Conservation (phyloP, 2,888 invertebrate genomes). For the Allophyes oxyacanthae region DNA sequence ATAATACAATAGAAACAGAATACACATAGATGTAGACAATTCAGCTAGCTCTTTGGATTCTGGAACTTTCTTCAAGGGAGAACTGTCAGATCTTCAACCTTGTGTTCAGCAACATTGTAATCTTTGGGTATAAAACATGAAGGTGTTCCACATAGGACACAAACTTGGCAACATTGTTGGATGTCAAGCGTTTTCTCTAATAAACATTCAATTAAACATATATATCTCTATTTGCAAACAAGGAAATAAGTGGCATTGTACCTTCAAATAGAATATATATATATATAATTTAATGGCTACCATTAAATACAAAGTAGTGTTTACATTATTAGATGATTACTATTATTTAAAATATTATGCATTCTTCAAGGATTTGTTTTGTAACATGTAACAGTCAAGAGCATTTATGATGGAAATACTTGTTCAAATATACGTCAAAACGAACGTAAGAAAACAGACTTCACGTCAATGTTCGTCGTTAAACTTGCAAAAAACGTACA, state of each 20-base stretch:
- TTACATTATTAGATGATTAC: not conserved
- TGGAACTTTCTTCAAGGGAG: not conserved
- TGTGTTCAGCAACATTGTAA: not conserved
- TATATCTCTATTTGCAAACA: conserved; percentile 17
- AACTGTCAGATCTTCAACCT: not conserved
- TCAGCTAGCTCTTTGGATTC: not conserved
- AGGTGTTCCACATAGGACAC: not conserved
- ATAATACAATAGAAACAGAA: too few species aligned
- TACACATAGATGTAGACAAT: too few species aligned
- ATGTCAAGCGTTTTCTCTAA: conserved; percentile 36
- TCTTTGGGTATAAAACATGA: not conserved
- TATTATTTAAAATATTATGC: conserved; percentile 11
- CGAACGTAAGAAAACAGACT: conserved; percentile 32
- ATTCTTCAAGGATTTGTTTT: conserved; percentile 9
- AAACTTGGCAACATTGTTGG: conserved; percentile 25
- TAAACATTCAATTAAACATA: conserved; percentile 45
- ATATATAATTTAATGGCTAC: too few species aligned
- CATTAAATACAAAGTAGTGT: not conserved
- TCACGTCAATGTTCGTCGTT: conserved; percentile 42
- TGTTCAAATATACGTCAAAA: conserved; percentile 18
- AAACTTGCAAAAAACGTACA: conserved; percentile 37
- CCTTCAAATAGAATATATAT: conserved; percentile 10
- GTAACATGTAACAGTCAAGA: conserved; percentile 10
- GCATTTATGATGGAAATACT: conserved; percentile 17
- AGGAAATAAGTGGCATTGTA: conserved; percentile 8